These are phyloP conservation scores for Tetramorium alpestre DNA, from an alignment of 1,140 invertebrate genomes.

Conservation along the genomic window DNA sequence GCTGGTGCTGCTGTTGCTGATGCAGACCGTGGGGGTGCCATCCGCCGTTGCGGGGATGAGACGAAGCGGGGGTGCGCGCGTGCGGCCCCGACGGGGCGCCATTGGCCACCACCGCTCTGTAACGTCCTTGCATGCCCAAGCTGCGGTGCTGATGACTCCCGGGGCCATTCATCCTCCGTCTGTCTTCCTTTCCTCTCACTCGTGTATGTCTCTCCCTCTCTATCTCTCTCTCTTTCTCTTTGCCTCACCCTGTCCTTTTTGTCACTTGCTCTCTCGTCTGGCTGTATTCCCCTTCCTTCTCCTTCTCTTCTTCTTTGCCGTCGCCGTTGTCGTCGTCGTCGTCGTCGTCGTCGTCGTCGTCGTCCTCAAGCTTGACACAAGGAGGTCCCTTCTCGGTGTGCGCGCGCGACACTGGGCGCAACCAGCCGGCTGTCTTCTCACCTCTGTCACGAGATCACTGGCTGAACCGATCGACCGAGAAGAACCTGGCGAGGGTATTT, in stretches of 20 bases:
- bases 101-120: slow-evolving; percentile 77
- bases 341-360: slow-evolving; percentile 18
- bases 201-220: slow-evolving; percentile 50
- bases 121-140: slow-evolving; percentile 81
- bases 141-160: slow-evolving; percentile 82
- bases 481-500: slow-evolving; percentile 72
- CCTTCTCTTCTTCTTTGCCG: slow-evolving; percentile 35
- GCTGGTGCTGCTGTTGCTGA: slow-evolving; percentile 71
- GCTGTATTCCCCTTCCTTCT: slow-evolving; percentile 32
- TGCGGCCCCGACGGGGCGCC: slow-evolving; percentile 74
- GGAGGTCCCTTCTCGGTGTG: slow-evolving; percentile 21
- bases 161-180: slow-evolving; percentile 79
- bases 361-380: slow-evolving; percentile 4
- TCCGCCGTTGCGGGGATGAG: slow-evolving; percentile 73
- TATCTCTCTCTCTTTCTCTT: slow-evolving; percentile 29
- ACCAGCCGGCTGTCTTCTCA: slow-evolving; percentile 16
- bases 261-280: slow-evolving; percentile 27
- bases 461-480: slow-evolving; percentile 21
- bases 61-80: slow-evolving; percentile 64
- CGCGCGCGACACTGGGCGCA: not conserved
- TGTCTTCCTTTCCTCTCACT: slow-evolving; percentile 54
- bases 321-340: not conserved
- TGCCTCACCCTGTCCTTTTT: slow-evolving; percentile 1
- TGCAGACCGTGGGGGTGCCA: slow-evolving; percentile 80
- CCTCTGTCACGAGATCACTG: slow-evolving; percentile 18